Evolutionary conservation across 2,888 invertebrate genomes (phyloP).

Genomic region (Erannis defoliaria): DNA sequence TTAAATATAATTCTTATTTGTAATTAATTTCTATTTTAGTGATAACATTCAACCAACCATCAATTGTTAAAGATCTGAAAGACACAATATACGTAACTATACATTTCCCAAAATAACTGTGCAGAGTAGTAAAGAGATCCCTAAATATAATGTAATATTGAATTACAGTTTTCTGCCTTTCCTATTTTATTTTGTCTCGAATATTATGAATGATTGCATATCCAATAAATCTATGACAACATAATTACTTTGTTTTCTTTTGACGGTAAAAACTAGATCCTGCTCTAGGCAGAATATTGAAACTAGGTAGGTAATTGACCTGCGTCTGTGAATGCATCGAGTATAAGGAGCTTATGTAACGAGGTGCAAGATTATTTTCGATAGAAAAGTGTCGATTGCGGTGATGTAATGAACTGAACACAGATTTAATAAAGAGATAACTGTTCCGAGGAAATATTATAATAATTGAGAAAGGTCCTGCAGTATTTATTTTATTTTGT

Average conservation of each 20-base stretch:
- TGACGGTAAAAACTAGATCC: not conserved
- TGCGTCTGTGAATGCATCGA: too few relatives aligned
- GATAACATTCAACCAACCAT: not conserved
- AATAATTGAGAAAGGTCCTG: too few relatives aligned
- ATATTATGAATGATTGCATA: conserved; percentile 50
- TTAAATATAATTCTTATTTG: conserved; percentile 30
- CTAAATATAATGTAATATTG: conserved; percentile 45
- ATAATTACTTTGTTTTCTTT: not conserved
- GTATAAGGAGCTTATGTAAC: too few relatives aligned
- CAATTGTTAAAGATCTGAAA: not conserved
- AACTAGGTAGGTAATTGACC: too few relatives aligned
- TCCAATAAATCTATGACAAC: conserved; percentile 48
- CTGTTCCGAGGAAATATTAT: too few relatives aligned
- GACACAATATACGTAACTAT: not conserved
- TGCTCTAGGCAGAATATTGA: too few relatives aligned
- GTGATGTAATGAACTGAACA: too few relatives aligned
- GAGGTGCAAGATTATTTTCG: too few relatives aligned
- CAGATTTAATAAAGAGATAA: too few relatives aligned
- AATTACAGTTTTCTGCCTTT: conserved; percentile 41
- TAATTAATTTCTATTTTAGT: not conserved
- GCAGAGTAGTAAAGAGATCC: conserved; percentile 78
- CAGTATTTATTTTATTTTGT: too few relatives aligned
- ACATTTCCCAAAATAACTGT: conserved; percentile 49
- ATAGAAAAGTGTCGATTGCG: too few relatives aligned
- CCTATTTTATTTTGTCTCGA: conserved; percentile 51